These are phyloP conservation scores for Phalacrocorax brasilianus DNA, from an alignment of 2,113 vertebrate genomes.

Conservation along the genomic window DNA sequence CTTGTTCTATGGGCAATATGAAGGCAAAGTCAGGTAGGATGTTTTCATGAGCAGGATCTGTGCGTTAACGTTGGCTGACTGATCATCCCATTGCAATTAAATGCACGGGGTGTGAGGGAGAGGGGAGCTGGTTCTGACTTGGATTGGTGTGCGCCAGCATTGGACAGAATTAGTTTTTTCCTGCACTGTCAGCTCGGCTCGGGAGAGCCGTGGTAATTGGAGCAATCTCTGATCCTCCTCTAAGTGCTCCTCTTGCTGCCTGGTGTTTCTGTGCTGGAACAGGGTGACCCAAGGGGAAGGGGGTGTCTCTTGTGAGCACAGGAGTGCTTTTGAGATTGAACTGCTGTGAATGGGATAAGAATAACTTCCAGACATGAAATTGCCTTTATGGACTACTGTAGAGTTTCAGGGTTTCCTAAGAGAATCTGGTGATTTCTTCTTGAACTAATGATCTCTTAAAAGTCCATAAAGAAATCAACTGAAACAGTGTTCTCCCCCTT, in stretches of 20 bases:
- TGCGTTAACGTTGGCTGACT: neutral
- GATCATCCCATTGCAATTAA: neutral
- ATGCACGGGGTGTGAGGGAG: neutral
- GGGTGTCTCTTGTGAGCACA: neutral
- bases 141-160: fast-evolving
- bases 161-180: neutral
- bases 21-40: constrained; percentile 97
- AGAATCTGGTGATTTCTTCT: neutral
- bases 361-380: neutral
- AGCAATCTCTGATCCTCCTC: neutral
- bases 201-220: neutral
- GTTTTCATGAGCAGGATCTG: neutral
- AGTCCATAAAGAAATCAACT: neutral
- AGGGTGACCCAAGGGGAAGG: neutral
- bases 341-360: neutral
- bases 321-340: neutral
- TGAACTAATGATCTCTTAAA: neutral
- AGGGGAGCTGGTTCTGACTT: neutral
- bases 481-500: neutral
- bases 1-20: constrained; percentile 97
- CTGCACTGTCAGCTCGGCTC: neutral
- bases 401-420: neutral
- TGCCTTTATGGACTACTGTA: neutral
- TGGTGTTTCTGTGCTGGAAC: neutral
- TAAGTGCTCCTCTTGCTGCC: neutral